A percentile compares a stretch with the other conserved stretches of the same genome.
phyloP scores from a whole-genome alignment of 2,888 invertebrate species.

The Nemotelus pantherinus region DNA sequence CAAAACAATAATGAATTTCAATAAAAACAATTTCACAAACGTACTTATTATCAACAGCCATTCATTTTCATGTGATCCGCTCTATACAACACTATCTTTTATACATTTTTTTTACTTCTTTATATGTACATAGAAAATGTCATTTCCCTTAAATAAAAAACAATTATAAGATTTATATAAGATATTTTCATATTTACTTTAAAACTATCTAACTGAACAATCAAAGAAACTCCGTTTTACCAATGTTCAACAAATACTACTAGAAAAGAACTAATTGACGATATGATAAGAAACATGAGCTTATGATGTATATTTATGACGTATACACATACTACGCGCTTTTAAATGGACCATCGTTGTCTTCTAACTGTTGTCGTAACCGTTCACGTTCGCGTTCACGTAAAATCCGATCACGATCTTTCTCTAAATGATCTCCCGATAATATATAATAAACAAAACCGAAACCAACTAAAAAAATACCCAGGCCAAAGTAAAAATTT shows the following conservation, averaged over 20 bases:
- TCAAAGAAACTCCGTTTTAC: neutral
- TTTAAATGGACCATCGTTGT: conserved; percentile 46
- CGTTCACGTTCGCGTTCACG: conserved; percentile 35
- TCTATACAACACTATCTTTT: conserved; percentile 19
- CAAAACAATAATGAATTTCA: neutral
- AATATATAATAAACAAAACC: conserved; percentile 41
- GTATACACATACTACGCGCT: conserved; percentile 38
- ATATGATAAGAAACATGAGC: too few relatives aligned
- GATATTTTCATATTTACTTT: conserved; percentile 17
- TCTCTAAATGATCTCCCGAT: conserved; percentile 38
- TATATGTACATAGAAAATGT: conserved; percentile 32
- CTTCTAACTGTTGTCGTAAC: conserved; percentile 22
- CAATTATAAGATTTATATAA: conserved; percentile 42
- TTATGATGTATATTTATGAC: too few relatives aligned
- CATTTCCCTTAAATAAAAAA: conserved; percentile 47
- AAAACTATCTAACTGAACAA: conserved; percentile 18
- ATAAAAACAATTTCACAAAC: conserved; percentile 2
- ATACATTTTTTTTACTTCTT: conserved; percentile 4
- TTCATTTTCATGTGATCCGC: conserved; percentile 3
- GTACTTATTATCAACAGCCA: neutral
- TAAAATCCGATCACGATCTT: conserved; percentile 47
- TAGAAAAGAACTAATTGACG: conserved; percentile 3
- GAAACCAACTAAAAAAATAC: conserved; percentile 42
- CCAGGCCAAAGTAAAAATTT: conserved; percentile 49
- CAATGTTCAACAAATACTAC: neutral